These are phyloP conservation scores for Hirtodrosophila cameraria DNA, from an alignment of 2,888 invertebrate species.

Conservation along the genomic window DNA sequence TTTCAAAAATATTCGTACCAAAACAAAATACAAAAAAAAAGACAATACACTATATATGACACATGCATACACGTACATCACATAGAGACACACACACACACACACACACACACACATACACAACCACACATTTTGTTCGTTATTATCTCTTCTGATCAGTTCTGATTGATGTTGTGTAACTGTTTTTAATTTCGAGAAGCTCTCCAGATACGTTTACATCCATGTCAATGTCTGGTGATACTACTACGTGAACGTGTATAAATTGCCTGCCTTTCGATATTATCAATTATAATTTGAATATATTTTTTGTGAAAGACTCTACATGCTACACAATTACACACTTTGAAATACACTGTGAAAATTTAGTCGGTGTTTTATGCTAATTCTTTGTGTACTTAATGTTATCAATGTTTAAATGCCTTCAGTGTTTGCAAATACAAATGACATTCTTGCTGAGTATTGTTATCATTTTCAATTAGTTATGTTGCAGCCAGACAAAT, in stretches of 20 bases:
- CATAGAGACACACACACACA: too few species aligned
- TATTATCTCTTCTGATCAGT: conserved; percentile 61
- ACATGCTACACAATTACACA: conserved; percentile 25
- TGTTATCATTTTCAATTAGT: conserved; percentile 55
- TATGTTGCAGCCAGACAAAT: conserved; percentile 49
- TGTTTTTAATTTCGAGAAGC: conserved; percentile 40
- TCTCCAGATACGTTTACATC: conserved; percentile 41
- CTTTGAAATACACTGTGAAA: conserved; percentile 55
- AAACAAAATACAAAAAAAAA: conserved; percentile 42
- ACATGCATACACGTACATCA: conserved; percentile 15
- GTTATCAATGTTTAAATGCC: conserved; percentile 76
- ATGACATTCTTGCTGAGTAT: conserved; percentile 55
- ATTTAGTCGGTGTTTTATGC: conserved; percentile 75
- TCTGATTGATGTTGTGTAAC: conserved; percentile 69
- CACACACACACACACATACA: conserved; percentile 21
- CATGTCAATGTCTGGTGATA: conserved; percentile 39
- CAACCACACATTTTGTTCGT: conserved; percentile 26
- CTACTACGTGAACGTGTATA: conserved; percentile 54
- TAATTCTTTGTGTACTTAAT: conserved; percentile 76
- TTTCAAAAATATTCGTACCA: conserved; percentile 52
- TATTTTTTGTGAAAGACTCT: neutral
- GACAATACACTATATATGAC: conserved; percentile 7
- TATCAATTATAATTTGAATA: conserved; percentile 39
- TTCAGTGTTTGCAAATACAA: conserved; percentile 76
- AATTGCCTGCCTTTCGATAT: conserved; percentile 69